Evolutionary conservation across 2,888 invertebrate species (phyloP).

Genomic region (Phortica magna): DNA sequence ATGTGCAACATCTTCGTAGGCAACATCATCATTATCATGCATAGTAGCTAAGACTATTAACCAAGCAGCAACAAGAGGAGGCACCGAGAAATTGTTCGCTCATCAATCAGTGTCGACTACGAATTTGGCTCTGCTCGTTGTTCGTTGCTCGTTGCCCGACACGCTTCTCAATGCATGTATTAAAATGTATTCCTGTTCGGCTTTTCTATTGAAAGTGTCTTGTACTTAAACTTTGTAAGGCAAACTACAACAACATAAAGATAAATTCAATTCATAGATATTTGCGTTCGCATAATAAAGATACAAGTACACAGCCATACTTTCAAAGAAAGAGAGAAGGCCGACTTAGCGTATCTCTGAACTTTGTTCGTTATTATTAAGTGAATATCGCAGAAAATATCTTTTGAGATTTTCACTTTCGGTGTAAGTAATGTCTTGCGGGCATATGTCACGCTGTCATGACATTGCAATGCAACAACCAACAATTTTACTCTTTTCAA

Average conservation of each 20-base stretch:
- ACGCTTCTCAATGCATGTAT: not conserved
- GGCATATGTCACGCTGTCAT: constrained; percentile 39
- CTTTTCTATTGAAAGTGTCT: too few species aligned
- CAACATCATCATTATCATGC: constrained; percentile 11
- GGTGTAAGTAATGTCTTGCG: not conserved
- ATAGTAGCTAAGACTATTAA: not conserved
- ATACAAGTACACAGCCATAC: too few species aligned
- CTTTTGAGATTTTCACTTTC: constrained; percentile 44
- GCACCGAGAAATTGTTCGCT: not conserved
- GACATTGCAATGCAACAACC: constrained; percentile 38
- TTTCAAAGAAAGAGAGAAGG: constrained; percentile 15
- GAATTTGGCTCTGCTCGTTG: constrained; percentile 8
- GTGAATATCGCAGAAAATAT: constrained; percentile 49
- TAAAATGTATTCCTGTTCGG: not conserved
- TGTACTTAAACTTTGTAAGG: too few species aligned
- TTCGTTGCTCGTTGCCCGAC: not conserved
- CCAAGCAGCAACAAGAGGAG: not conserved
- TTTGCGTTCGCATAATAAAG: too few species aligned
- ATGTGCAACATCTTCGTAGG: not conserved
- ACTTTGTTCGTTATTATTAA: constrained; percentile 34
- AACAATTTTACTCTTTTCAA: constrained; percentile 26
- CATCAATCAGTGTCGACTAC: constrained; percentile 32
- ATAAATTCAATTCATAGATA: too few species aligned
- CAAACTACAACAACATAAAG: too few species aligned
- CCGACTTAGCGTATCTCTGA: constrained; percentile 43